These are phyloP conservation scores for Conistra vaccinii DNA, from an alignment of 2,888 invertebrate species.

Conservation along the genomic window DNA sequence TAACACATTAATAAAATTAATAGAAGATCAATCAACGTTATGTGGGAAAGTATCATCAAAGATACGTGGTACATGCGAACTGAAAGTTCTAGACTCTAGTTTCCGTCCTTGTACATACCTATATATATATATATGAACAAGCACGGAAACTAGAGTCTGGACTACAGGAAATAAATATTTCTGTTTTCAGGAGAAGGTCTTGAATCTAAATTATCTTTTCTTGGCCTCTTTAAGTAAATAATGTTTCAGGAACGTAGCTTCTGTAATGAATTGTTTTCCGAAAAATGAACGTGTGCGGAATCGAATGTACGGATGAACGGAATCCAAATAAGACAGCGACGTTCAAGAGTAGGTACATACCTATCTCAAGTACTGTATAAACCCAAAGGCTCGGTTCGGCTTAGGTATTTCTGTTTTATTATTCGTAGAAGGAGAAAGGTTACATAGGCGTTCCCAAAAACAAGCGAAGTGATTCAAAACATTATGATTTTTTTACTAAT, in stretches of 20 bases:
- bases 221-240: background rate
- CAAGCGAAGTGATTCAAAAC: conserved; percentile 22
- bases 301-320: background rate
- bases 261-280: conserved; percentile 5
- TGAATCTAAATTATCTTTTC: background rate
- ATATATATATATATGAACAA: too few relatives aligned
- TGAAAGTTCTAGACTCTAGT: too few relatives aligned
- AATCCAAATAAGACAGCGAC: conserved; percentile 35
- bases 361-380: conserved; percentile 26
- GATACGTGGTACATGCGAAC: background rate
- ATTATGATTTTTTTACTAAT: background rate
- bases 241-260: conserved; percentile 1
- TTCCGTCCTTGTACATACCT: too few relatives aligned
- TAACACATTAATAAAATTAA: conserved; percentile 21
- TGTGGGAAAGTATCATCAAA: background rate
- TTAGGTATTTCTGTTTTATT: conserved; percentile 36
- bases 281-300: conserved; percentile 4
- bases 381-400: conserved; percentile 14
- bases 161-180: background rate
- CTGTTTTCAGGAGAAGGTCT: background rate
- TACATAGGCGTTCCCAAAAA: conserved; percentile 18
- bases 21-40: conserved; percentile 18
- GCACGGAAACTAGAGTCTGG: background rate
- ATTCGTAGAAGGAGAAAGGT: conserved; percentile 34
- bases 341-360: conserved; percentile 17